Conservation (phyloP, 2,113 vertebrate genomes). For the Limnothrissa miodon region DNA sequence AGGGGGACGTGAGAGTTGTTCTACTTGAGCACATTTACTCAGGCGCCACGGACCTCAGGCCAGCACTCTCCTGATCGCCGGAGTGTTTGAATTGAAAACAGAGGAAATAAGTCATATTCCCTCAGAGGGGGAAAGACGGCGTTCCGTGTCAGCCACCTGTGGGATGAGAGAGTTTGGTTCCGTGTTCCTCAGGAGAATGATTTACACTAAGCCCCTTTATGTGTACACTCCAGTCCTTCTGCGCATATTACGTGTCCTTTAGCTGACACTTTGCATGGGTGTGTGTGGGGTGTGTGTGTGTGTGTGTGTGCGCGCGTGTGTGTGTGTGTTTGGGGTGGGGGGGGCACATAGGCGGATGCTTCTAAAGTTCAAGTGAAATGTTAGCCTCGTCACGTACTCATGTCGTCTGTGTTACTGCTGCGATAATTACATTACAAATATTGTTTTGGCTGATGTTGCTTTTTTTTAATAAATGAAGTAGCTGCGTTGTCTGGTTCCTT, state of each 20-base stretch:
- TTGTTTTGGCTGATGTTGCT: background rate
- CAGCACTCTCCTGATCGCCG: background rate
- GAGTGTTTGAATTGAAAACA: constrained; percentile 3
- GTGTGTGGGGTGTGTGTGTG: background rate
- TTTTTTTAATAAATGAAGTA: background rate
- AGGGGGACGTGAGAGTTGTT: background rate
- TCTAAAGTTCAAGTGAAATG: constrained; percentile 6
- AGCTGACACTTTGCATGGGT: background rate
- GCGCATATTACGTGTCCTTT: background rate
- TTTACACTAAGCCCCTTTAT: background rate
- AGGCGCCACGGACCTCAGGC: background rate
- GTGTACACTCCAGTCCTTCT: background rate
- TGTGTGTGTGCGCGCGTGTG: no score
- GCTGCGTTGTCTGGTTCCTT: background rate
- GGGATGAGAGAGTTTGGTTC: background rate
- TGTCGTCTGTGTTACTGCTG: background rate
- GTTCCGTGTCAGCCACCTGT: background rate
- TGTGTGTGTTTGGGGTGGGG: background rate
- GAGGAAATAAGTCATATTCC: background rate
- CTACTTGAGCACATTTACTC: background rate
- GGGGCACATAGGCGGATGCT: background rate
- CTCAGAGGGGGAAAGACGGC: background rate
- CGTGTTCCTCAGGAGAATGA: background rate
- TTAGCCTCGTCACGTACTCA: background rate
- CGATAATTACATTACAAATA: constrained; percentile 18